Evolutionary conservation across 2,888 invertebrate species (phyloP), one percentile per base, ranked within the genome.

Genomic region (Pseudoips prasinana): DNA sequence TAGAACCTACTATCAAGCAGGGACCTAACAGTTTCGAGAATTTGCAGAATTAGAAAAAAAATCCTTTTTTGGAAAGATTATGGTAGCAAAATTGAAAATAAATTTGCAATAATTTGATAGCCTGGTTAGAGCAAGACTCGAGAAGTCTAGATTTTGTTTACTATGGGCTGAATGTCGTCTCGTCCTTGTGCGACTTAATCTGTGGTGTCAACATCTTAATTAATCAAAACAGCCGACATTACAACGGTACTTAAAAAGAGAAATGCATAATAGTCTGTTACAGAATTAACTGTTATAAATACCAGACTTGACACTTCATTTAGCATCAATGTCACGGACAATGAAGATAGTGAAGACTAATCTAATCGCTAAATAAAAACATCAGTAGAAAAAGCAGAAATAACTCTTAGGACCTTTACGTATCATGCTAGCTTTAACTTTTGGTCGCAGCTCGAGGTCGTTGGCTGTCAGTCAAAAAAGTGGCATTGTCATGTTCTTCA

Each of bases 311-410:
- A 73, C 77, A 80, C 69, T 75, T 78, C 73, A 77, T 77, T 81
- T 71, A 68, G 66, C 77, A 78, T 76, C 66, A 75, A 74, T 74
- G 76, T 73, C 75, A 72, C 38, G 68, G 69, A 73, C 73, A 73
- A 73, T 64, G 64, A 68, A 63, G 64, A 67, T 47, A 41, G 28
- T 26, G 58, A 50, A 62, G 58, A 64, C 51, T 65, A 66, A 70
- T 66, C 51, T 65, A 66, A 70, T 66, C 43, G 58, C 43, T 46
- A 56, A 57, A 66, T 55, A 69, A 72, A 65, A 70, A 69, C 51
- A 62, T 47, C 46, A 42, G 37, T 26, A 35, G 39, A 46, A 66
- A 63, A 67, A 67, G 60, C n/a, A 61, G 41, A 32, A 38, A 40
- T 46, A 25, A 57, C 55, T 54, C 55, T 58, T 61, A 45, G 48